Conservation (phyloP, 2,113 vertebrate species). For the Entelurus aequoreus region DNA sequence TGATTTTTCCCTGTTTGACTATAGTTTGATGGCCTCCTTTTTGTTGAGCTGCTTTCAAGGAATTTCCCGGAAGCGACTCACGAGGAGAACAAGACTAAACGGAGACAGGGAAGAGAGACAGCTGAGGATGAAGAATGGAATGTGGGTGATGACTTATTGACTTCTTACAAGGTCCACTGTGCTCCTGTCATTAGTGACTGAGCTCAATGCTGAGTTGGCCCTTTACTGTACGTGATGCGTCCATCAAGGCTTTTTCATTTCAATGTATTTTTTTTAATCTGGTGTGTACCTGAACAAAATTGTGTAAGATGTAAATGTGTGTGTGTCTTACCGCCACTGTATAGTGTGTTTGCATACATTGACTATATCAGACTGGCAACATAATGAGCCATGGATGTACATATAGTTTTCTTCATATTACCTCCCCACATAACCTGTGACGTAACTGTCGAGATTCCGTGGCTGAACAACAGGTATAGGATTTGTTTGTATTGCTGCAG, state of each 20-base stretch:
- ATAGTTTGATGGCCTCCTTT: conserved; percentile 24
- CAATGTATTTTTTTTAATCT: conserved; percentile 23
- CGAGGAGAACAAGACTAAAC: not conserved
- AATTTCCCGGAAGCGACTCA: conserved; percentile 19
- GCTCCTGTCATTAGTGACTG: conserved; percentile 21
- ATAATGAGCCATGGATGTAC: conserved; percentile 59
- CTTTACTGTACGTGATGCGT: conserved; percentile 14
- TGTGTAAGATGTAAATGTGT: conserved; percentile 52
- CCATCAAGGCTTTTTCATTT: conserved; percentile 28
- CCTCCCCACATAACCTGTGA: conserved; percentile 33
- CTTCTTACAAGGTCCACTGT: conserved; percentile 24
- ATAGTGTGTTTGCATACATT: conserved; percentile 37
- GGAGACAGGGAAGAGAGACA: not conserved
- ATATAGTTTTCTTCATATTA: not conserved
- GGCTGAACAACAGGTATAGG: conserved; percentile 14
- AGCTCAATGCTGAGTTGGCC: conserved; percentile 16
- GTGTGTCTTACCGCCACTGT: not conserved
- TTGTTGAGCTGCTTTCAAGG: conserved; percentile 49
- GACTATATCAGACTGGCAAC: conserved; percentile 44
- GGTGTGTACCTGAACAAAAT: conserved; percentile 19
- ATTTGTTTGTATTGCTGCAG: conserved; percentile 19
- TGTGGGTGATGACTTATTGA: conserved; percentile 13
- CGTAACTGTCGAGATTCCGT: conserved; percentile 45
- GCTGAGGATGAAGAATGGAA: conserved; percentile 17
- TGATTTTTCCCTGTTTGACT: conserved; percentile 30